Evolutionary conservation across 92 coral and sea anemone genomes (phyloP), one percentile per base, ranked within the genome.

Genomic region (Epizoanthus ramosus): DNA sequence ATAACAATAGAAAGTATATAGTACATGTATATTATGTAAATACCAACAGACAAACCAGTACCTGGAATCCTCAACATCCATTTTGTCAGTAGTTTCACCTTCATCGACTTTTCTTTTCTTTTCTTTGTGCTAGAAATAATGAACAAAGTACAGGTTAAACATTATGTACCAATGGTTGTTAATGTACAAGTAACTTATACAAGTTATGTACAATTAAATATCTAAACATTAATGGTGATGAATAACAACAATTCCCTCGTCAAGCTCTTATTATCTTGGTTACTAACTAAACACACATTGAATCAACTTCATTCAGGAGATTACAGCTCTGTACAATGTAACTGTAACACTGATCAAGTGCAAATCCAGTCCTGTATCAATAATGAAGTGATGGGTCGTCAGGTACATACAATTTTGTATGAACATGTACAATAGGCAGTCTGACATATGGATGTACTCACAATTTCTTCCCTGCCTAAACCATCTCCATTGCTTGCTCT

Each of bases 41-140:
- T 9, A 65, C 10, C 6, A 7, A 28, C 2, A 66, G 43, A 66
- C 33, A 23, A 22, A 16, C 16, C 64, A 73, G 35, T 76, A 61
- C 81, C 39, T 39, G 64, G 68, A 58, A 39, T 61, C 81, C 25
- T 60, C 58, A 35, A 21, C 3, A 12, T 76, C 57, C 81, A 76
- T 60, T 41, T 41, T 59, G 5, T 76, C 81, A 39, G 41, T 47
- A 41, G 22, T 31, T 3, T 76, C 81, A 59, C 14, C 22, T 41
- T 76, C 69, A 5, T 76, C 81, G 2, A 76, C 17, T 22, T 76
- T 76, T 18, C n/a, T 60, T 64, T 35, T 76, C 70, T 76, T 76
- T 14, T 76, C 57, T 21, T 43, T 58, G n/a, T 60, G 56, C 50
- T n/a, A 45, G 39, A 56, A 22, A 23, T 23, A 14, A 39, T 28